Conservation (phyloP, 2,797 vertebrate genomes). For the Agapornis canus region DNA sequence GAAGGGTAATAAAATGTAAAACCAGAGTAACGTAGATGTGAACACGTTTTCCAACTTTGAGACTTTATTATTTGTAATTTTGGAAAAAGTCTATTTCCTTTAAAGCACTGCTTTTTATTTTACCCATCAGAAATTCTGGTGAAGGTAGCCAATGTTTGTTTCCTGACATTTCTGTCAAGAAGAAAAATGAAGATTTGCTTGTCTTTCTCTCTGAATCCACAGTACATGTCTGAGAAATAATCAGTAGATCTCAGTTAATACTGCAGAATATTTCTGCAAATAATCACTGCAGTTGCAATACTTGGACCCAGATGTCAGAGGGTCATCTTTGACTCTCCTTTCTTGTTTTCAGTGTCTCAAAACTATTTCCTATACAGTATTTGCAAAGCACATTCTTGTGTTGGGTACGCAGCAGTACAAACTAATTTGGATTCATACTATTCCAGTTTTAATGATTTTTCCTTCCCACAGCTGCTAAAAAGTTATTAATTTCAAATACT, state of each 20-base stretch:
- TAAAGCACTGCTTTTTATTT: neutral
- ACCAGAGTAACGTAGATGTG: neutral
- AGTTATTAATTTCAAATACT: neutral
- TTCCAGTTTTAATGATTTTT: neutral
- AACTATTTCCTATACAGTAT: neutral
- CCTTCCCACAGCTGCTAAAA: neutral
- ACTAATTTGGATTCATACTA: neutral
- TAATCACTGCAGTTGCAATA: neutral
- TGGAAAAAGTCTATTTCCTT: neutral
- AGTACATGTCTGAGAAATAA: slow-evolving; percentile 1
- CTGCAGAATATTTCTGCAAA: slow-evolving; percentile 24
- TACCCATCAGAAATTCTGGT: neutral
- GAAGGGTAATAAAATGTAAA: neutral
- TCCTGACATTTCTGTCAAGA: slow-evolving; percentile 36
- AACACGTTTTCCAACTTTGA: neutral
- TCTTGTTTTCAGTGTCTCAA: neutral
- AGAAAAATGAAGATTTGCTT: slow-evolving; percentile 44
- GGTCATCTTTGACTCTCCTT: neutral
- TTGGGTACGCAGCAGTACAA: neutral
- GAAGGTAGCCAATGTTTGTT: slow-evolving; percentile 37
- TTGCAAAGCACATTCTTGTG: neutral
- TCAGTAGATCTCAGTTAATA: neutral
- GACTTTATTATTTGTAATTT: neutral
- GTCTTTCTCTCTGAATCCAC: slow-evolving; percentile 1
- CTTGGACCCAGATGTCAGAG: neutral